Conservation (phyloP, 2,888 invertebrate genomes). For the Megalurothrips usitatus region DNA sequence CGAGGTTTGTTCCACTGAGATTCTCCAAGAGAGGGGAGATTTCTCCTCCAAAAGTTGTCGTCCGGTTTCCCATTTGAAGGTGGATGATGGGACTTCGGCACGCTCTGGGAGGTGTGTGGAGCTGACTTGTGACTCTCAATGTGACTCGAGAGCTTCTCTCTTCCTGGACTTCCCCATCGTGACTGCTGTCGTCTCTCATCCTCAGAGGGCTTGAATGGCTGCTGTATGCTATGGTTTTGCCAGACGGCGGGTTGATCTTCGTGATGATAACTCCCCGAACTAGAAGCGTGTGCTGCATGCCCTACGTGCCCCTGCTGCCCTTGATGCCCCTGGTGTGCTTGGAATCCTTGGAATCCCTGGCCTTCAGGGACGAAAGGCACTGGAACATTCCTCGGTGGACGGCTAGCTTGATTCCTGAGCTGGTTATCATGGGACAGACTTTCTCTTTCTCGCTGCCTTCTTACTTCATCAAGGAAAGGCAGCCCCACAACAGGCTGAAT, state of each 20-base stretch:
- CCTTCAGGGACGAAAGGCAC: background rate
- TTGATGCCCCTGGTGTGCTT: too few relatives aligned
- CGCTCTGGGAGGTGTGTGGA: background rate
- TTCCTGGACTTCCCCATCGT: background rate
- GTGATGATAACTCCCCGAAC: background rate
- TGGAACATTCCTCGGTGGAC: background rate
- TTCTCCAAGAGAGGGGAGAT: conserved; percentile 1
- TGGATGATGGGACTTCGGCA: background rate
- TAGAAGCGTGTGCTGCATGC: background rate
- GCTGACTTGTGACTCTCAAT: conserved; percentile 2
- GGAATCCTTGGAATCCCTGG: background rate
- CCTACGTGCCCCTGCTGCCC: too few relatives aligned
- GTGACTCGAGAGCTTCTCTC: background rate
- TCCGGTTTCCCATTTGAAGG: background rate
- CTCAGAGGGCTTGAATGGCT: background rate
- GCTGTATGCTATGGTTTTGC: background rate
- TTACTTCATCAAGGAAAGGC: background rate
- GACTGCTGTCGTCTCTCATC: background rate
- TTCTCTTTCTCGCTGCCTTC: background rate
- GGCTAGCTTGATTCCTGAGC: background rate
- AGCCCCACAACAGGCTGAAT: background rate
- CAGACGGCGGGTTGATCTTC: background rate
- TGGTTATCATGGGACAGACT: background rate
- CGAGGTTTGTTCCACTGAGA: conserved; percentile 19
- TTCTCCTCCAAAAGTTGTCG: background rate